A percentile compares a stretch with the other conserved stretches of the same genome.
phyloP scores from a whole-genome alignment of 1,140 invertebrate species.

The Apis laboriosa region DNA sequence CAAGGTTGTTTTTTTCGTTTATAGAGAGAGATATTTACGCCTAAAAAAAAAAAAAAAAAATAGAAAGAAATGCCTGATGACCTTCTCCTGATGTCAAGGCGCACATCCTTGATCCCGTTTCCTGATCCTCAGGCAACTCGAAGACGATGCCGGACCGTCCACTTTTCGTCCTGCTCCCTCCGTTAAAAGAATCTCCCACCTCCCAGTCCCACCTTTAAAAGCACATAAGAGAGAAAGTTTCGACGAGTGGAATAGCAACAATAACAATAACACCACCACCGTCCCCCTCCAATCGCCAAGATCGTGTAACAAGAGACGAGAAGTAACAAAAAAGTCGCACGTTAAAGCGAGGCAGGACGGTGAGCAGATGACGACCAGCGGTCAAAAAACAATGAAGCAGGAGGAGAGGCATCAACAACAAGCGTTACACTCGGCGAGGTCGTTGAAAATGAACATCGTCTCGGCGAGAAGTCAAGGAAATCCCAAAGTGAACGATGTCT shows the following conservation, averaged over 20 bases:
- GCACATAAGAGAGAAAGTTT: not conserved
- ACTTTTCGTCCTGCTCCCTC: conserved; percentile 28
- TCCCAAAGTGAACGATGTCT: conserved; percentile 71
- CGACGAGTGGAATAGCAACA: not conserved
- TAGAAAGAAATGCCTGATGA: conserved; percentile 10
- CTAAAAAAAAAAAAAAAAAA: too few species aligned
- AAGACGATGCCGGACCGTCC: conserved; percentile 50
- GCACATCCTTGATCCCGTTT: conserved; percentile 66
- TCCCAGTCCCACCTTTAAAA: conserved; percentile 39
- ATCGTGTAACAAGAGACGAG: not conserved
- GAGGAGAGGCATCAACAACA: not conserved
- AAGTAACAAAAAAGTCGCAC: not conserved
- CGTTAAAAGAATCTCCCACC: conserved; percentile 33
- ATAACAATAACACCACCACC: not conserved
- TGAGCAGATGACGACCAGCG: not conserved
- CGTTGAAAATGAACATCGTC: conserved; percentile 53
- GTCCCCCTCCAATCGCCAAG: not conserved
- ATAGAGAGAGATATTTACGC: too few species aligned
- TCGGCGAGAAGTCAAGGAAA: conserved; percentile 55
- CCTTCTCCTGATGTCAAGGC: conserved; percentile 66
- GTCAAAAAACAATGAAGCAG: not conserved
- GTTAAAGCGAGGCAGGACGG: not conserved
- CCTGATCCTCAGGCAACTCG: conserved; percentile 67
- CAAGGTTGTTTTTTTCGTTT: conserved; percentile 23
- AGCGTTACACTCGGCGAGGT: not conserved